Conservation (phyloP, 2,888 invertebrate species). For the Xestia rhomboidea region DNA sequence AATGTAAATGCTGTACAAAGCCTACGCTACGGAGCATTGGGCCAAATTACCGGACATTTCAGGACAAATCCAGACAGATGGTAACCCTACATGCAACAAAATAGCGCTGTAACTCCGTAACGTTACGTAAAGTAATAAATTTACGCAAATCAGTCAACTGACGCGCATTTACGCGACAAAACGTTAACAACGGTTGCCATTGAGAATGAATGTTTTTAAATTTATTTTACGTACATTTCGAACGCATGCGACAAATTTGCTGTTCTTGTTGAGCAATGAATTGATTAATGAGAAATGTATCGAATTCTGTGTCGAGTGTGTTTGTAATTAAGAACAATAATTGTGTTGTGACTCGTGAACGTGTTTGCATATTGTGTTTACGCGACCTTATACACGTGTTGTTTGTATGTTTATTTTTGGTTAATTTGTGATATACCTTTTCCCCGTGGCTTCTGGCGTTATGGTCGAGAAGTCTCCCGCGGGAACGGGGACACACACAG, state of each 20-base stretch:
- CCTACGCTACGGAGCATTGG: neutral
- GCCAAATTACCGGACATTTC: neutral
- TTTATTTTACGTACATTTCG: constrained; percentile 26
- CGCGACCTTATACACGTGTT: neutral
- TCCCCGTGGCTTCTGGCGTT: neutral
- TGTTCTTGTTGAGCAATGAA: constrained; percentile 47
- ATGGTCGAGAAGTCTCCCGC: neutral
- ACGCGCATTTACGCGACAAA: constrained; percentile 54
- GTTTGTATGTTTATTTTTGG: neutral
- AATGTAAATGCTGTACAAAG: neutral
- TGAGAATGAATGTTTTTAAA: constrained; percentile 58
- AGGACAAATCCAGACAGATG: neutral
- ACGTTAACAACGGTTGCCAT: constrained; percentile 45
- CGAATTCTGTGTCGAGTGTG: constrained; percentile 28
- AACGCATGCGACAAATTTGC: constrained; percentile 26
- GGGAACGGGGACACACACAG: no score
- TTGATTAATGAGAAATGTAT: constrained; percentile 57
- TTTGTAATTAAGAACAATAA: constrained; percentile 16
- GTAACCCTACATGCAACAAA: constrained; percentile 17
- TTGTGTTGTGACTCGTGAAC: constrained; percentile 15
- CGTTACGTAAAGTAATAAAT: constrained; percentile 57
- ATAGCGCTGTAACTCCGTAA: constrained; percentile 43
- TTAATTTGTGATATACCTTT: neutral
- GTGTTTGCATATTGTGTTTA: neutral
- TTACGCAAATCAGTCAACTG: constrained; percentile 67